phyloP scores from a whole-genome alignment of 2,797 vertebrate species.

The Gallinago nigripennis region DNA sequence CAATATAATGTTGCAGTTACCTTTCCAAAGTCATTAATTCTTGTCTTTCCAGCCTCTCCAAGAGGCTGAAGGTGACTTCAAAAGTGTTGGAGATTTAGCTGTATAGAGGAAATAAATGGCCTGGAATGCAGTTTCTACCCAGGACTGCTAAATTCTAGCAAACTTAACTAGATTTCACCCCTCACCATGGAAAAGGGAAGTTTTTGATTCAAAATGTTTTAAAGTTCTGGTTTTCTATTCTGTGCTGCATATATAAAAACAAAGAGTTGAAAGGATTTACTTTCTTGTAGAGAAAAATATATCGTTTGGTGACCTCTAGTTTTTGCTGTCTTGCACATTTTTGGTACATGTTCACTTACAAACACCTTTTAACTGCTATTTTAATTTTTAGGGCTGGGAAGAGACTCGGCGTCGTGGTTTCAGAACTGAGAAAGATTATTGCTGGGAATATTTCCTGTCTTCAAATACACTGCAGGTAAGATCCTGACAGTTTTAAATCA shows the following conservation, averaged over 20 bases:
- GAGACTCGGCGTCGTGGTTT: slow-evolving; percentile 86
- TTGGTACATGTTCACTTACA: neutral
- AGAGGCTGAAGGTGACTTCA: neutral
- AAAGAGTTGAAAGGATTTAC: neutral
- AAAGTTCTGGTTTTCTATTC: neutral
- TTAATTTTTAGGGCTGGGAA: slow-evolving; percentile 89
- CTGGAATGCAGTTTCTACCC: neutral
- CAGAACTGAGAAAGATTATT: slow-evolving; percentile 90
- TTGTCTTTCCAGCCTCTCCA: neutral
- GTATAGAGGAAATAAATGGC: neutral
- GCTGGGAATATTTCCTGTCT: slow-evolving; percentile 97
- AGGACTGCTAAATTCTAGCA: neutral
- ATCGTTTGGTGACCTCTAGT: neutral
- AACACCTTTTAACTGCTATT: fast-evolving
- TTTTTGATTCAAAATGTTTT: fast-evolving
- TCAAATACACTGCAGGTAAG: slow-evolving; percentile 93
- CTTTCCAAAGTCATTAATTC: neutral
- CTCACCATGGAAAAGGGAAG: neutral
- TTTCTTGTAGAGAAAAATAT: neutral
- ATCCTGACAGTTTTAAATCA: neutral
- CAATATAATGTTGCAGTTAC: fast-evolving
- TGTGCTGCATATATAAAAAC: neutral
- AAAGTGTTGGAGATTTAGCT: neutral
- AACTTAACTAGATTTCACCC: neutral
- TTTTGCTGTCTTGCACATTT: neutral